Evolutionary conservation across 1,140 invertebrate genomes (phyloP).

Genomic region (Ooceraea biroi): DNA sequence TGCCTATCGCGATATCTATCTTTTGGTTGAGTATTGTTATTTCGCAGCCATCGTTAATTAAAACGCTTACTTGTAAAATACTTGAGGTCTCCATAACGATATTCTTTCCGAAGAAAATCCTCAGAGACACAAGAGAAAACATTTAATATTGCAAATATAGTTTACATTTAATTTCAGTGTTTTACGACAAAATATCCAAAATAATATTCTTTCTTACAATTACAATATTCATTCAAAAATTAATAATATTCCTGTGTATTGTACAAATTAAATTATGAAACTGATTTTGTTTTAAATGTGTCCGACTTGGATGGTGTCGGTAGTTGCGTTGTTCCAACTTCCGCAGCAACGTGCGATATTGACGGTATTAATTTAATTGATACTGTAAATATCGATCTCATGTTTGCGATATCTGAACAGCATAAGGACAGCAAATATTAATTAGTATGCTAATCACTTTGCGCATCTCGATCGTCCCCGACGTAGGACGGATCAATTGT

Average conservation of each 20-base stretch:
- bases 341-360: no score
- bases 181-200: no score
- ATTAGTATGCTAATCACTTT: constrained; percentile 29
- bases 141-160: no score
- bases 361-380: neutral
- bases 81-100: neutral
- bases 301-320: no score
- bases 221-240: no score
- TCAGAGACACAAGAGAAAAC: neutral
- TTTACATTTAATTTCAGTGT: no score
- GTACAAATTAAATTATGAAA: no score
- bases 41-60: neutral
- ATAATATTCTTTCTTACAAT: no score
- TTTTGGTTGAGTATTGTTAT: neutral
- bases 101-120: neutral
- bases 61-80: neutral
- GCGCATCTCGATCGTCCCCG: constrained; percentile 8
- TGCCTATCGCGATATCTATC: neutral
- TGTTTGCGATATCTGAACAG: neutral
- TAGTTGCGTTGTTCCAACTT: no score
- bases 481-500: neutral
- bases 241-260: no score
- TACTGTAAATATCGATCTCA: neutral
- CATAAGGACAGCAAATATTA: neutral
- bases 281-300: no score